Evolutionary conservation across 2,113 vertebrate genomes (phyloP), one percentile per base, ranked within the genome.

Genomic region (Malurus alboscapulatus): DNA sequence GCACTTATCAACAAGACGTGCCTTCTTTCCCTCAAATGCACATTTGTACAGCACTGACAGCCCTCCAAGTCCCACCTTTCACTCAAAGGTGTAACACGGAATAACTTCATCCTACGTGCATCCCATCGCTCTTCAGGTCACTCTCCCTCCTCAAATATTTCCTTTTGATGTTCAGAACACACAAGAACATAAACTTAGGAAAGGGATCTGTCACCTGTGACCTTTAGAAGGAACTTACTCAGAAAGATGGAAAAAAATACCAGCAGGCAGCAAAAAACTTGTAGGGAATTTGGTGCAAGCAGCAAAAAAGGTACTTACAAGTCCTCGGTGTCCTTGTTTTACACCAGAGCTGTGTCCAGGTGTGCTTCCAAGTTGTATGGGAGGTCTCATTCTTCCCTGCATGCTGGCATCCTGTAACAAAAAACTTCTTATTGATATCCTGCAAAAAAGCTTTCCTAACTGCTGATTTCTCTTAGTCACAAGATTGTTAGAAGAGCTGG

Each of bases 311-410:
- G 19, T 21, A 75, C 57, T 88, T 38, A 53, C 32, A 30, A n/a
- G 36, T 13, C 73, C 45, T 72, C 25, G 5, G 18, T 63, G 48
- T 61, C 48, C 36, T 55, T 22, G 45, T 36, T 87, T 67, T 17
- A 51, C 50, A 75, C 0, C 32, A 38, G 38, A 87, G 26, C 27
- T 38, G 32, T 0, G 0, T 30, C 57, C 20, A 62, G 15, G 25
- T 20, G 12, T 5, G 0, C 34, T 29, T 74, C 61, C 57, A 75
- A 51, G 16, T 36, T 0, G 0, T 12, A 40, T 0, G 0, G 45
- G 32, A 84, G 14, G n/a, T 32, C 61, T 67, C 48, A 13, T 8
- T 61, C n/a, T 59, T 58, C 32, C 6, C 10, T 30, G 15, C 8
- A 13, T 10, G 21, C 42, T 58, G 47, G 21, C 16, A 62, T 54